Conservation (phyloP, 2,888 invertebrate species). For the Encarsia formosa region DNA sequence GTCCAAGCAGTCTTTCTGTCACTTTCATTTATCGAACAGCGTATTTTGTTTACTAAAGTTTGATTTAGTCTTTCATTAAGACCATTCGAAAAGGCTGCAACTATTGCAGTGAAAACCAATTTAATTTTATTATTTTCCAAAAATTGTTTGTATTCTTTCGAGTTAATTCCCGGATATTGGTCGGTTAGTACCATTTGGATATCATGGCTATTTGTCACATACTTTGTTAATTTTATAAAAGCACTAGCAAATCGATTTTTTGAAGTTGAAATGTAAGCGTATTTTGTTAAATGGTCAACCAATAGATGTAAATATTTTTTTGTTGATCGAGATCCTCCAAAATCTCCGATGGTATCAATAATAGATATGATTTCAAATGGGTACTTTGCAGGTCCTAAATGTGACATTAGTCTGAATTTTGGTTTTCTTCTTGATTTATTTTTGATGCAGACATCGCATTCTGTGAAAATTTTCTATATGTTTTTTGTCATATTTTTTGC, state of each 20-base stretch:
- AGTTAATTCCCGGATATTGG: slow-evolving; percentile 24
- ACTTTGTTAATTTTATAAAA: slow-evolving; percentile 16
- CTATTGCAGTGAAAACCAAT: slow-evolving; percentile 15
- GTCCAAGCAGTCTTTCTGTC: slow-evolving; percentile 18
- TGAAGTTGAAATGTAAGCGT: slow-evolving; percentile 33
- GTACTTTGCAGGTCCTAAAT: slow-evolving; percentile 31
- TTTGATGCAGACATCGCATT: slow-evolving; percentile 33
- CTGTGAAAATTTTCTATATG: slow-evolving; percentile 27
- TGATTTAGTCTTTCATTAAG: slow-evolving; percentile 16
- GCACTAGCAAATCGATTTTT: slow-evolving; percentile 27
- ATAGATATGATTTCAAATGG: slow-evolving; percentile 37
- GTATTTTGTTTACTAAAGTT: slow-evolving; percentile 23
- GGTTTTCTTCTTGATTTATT: slow-evolving; percentile 34
- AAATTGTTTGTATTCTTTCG: slow-evolving; percentile 18
- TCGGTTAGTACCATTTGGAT: slow-evolving; percentile 17
- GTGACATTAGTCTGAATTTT: slow-evolving; percentile 31
- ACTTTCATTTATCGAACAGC: slow-evolving; percentile 25
- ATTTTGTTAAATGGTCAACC: slow-evolving; percentile 35
- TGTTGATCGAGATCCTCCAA: slow-evolving; percentile 32
- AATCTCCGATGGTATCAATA: slow-evolving; percentile 38
- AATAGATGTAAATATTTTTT: slow-evolving; percentile 36
- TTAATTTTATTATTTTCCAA: slow-evolving; percentile 10
- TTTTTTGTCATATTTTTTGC: slow-evolving; percentile 19
- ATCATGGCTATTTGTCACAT: not conserved
- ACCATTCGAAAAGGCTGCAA: slow-evolving; percentile 28